Evolutionary conservation across 2,113 vertebrate genomes (phyloP), one percentile per base, ranked within the genome.

Genomic region (Scatophagus argus): DNA sequence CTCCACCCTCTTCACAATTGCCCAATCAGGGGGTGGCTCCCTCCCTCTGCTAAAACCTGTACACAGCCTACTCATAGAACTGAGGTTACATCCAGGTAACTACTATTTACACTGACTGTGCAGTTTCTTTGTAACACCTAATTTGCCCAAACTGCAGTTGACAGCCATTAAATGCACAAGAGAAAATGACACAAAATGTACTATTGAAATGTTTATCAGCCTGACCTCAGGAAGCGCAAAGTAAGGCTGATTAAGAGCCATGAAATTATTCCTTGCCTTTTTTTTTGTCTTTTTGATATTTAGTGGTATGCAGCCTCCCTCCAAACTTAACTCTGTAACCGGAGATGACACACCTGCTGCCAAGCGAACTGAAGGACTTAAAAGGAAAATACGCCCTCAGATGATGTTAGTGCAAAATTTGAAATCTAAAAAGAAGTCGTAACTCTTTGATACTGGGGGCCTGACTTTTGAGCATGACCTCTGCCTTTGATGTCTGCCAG

Each of bases 221-320:
- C 41, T 23, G 44, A 46, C 14, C 44, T 29, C 44, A 39, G 2
- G 43, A 55, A 47, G 25, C 17, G 65, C 4, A 29, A 64, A 79
- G 54, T 43, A 32, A 3, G 23, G 69, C 32, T 68, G 85, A 68
- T 39, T 25, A 56, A 65, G 54, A 51, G 41, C 54, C 44, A 23
- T 7, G n/a, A n/a, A 67, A 39, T 71, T 12, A 65, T 59, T 38
- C 51, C 51, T 29, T 43, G 17, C 72, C 49, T 58, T 41, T 76
- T 70, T 77, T 67, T 84, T 79, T 79, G 76, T 76, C 79, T 77
- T 77, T 83, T 78, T 68, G 71, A 86, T 71, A 61, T 74, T 66
- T 21, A 25, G 60, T 21, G 21, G 36, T 63, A 69, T 31, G n/a
- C 29, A 66, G 47, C 74, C 61, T 61, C 64, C 72, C 47, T 68